Conservation (phyloP, 2,113 vertebrate genomes). For the Larimichthys polyactis region DNA sequence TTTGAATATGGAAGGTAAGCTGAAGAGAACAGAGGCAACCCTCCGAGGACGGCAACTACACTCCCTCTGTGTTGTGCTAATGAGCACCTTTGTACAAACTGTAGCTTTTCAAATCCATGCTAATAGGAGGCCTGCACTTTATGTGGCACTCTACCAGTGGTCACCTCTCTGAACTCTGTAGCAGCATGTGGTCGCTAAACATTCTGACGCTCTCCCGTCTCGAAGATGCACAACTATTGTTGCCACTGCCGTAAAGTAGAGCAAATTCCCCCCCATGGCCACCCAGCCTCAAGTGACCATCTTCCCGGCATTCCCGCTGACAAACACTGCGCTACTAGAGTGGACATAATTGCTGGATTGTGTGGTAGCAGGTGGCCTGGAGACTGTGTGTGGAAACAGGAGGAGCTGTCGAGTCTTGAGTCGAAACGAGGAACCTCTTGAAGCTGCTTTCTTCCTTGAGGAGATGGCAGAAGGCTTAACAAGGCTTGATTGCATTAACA, state of each 20-base stretch:
- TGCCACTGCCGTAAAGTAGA: conserved; percentile 28
- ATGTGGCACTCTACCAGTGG: conserved; percentile 62
- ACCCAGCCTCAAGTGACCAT: conserved; percentile 50
- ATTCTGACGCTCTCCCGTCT: conserved; percentile 67
- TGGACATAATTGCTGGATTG: conserved; percentile 72
- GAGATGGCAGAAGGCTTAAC: conserved; percentile 77
- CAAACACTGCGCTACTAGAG: conserved; percentile 58
- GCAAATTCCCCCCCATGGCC: conserved; percentile 3
- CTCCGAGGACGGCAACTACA: conserved; percentile 74
- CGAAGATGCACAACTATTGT: conserved; percentile 31
- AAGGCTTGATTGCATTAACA: conserved; percentile 85
- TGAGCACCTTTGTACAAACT: conserved; percentile 80
- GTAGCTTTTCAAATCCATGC: conserved; percentile 81
- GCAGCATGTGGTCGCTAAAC: conserved; percentile 70
- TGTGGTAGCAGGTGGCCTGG: conserved; percentile 65
- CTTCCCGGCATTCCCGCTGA: conserved; percentile 72
- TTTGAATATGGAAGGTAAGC: conserved; percentile 82
- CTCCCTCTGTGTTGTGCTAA: conserved; percentile 85
- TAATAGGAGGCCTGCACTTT: conserved; percentile 80
- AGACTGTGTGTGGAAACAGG: conserved; percentile 58
- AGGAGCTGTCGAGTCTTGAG: conserved; percentile 60
- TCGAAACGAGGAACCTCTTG: conserved; percentile 68
- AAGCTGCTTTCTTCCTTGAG: conserved; percentile 68
- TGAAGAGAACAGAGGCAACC: conserved; percentile 72
- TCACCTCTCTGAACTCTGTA: conserved; percentile 66